These are phyloP conservation scores for Philereme vetulata DNA, from an alignment of 2,888 invertebrate species.

Conservation along the genomic window DNA sequence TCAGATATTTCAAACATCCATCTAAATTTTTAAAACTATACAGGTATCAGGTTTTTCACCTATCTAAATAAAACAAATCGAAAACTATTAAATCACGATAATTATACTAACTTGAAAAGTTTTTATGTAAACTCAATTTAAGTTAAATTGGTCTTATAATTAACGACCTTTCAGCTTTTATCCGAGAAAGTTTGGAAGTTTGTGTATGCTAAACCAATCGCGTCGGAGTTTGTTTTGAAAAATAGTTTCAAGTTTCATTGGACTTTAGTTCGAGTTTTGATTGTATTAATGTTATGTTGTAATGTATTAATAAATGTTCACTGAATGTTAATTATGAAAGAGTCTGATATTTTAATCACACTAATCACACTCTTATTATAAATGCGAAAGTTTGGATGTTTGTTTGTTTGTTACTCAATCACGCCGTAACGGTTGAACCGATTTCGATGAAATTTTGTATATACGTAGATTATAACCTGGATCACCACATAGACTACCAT, in stretches of 20 bases:
- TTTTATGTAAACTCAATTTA: slow-evolving; percentile 25
- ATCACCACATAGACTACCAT: too few species aligned
- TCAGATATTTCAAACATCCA: too few species aligned
- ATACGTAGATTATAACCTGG: too few species aligned
- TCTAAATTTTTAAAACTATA: not conserved
- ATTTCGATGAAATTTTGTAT: too few species aligned
- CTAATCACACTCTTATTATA: too few species aligned
- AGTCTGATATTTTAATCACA: too few species aligned
- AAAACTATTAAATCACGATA: too few species aligned
- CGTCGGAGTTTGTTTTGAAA: slow-evolving; percentile 13
- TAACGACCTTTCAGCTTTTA: slow-evolving; percentile 19
- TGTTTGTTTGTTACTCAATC: too few species aligned
- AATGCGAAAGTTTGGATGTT: too few species aligned
- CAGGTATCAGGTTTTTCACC: not conserved
- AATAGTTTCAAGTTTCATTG: slow-evolving; percentile 15
- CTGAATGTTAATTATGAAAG: not conserved
- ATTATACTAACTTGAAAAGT: slow-evolving; percentile 1
- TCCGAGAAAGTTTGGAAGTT: slow-evolving; percentile 14
- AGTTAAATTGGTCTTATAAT: slow-evolving; percentile 22
- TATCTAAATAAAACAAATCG: too few species aligned
- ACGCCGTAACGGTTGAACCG: too few species aligned
- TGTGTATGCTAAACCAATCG: slow-evolving; percentile 19
- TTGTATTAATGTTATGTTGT: too few species aligned
- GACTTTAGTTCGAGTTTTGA: slow-evolving; percentile 18
- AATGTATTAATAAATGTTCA: slow-evolving; percentile 6